Percentiles rank a stretch among this genome's conserved stretches.
phyloP scores from a whole-genome alignment of 2,888 invertebrate genomes.

The Brenthis daphne region DNA sequence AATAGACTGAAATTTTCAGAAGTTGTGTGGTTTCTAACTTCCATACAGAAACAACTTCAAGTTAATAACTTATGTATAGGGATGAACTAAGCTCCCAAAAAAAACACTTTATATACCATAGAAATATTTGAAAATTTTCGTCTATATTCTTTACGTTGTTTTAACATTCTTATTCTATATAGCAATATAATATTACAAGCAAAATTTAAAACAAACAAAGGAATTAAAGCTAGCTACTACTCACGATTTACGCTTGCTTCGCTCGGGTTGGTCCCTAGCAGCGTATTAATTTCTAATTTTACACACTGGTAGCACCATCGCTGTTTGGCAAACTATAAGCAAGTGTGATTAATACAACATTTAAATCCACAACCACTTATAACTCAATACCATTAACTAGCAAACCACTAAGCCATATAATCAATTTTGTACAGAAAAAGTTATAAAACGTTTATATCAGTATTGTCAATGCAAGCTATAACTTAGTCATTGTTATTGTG shows the following conservation, averaged over 20 bases:
- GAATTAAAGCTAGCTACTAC: no score
- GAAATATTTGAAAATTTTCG: slow-evolving; percentile 25
- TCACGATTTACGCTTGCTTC: no score
- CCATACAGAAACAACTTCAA: slow-evolving; percentile 27
- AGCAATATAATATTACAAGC: no score
- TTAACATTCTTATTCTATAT: neutral
- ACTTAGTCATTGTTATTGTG: slow-evolving; percentile 22
- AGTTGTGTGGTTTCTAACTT: slow-evolving; percentile 40
- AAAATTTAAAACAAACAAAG: no score
- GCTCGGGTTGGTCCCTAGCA: no score
- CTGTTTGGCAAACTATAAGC: no score
- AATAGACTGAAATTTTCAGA: slow-evolving; percentile 41
- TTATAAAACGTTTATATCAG: slow-evolving; percentile 17
- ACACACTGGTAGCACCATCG: no score
- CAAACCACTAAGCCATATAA: no score
- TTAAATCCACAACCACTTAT: no score
- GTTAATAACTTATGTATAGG: slow-evolving; percentile 27
- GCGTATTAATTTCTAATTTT: no score
- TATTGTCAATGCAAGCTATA: slow-evolving; percentile 10
- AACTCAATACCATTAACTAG: no score
- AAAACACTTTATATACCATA: slow-evolving; percentile 18
- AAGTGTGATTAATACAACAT: no score
- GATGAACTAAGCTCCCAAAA: slow-evolving; percentile 29
- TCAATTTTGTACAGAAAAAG: neutral
- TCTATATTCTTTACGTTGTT: neutral